phyloP scores from a whole-genome alignment of 2,888 invertebrate genomes.

The Busseola fusca region DNA sequence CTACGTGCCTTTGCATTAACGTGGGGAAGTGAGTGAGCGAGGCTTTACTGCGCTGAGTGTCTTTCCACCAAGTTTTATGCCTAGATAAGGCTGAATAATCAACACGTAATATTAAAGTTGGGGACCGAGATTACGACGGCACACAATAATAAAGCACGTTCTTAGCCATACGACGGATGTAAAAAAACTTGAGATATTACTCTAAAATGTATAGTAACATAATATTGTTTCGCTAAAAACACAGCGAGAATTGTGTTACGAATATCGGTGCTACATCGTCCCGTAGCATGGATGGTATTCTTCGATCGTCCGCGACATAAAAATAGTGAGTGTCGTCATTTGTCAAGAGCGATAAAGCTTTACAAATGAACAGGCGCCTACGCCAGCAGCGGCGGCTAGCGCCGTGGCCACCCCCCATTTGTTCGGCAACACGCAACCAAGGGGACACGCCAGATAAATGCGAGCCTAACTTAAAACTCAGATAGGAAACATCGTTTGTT shows the following conservation, averaged over 20 bases:
- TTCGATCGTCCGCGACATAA: slow-evolving; percentile 79
- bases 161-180: slow-evolving; percentile 15
- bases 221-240: slow-evolving; percentile 32
- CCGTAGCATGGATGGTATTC: slow-evolving; percentile 63
- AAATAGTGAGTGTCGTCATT: slow-evolving; percentile 83
- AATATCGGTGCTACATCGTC: slow-evolving; percentile 54
- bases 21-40: slow-evolving; percentile 82
- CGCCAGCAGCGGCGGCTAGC: slow-evolving; percentile 73
- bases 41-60: slow-evolving; percentile 82
- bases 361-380: slow-evolving; percentile 84
- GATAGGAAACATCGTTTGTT: slow-evolving; percentile 72
- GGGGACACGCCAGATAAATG: slow-evolving; percentile 78
- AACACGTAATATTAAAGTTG: slow-evolving; percentile 78
- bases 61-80: slow-evolving; percentile 84
- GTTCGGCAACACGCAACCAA: slow-evolving; percentile 80
- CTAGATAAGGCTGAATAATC: slow-evolving; percentile 84
- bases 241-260: slow-evolving; percentile 29
- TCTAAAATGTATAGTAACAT: slow-evolving; percentile 17
- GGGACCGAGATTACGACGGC: slow-evolving; percentile 54
- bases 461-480: slow-evolving; percentile 75
- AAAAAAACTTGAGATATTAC: slow-evolving; percentile 25
- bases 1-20: slow-evolving; percentile 88
- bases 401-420: slow-evolving; percentile 78
- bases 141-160: slow-evolving; percentile 56
- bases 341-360: slow-evolving; percentile 85